Conservation (phyloP, 2,797 vertebrate genomes). For the Acanthornis magna region DNA sequence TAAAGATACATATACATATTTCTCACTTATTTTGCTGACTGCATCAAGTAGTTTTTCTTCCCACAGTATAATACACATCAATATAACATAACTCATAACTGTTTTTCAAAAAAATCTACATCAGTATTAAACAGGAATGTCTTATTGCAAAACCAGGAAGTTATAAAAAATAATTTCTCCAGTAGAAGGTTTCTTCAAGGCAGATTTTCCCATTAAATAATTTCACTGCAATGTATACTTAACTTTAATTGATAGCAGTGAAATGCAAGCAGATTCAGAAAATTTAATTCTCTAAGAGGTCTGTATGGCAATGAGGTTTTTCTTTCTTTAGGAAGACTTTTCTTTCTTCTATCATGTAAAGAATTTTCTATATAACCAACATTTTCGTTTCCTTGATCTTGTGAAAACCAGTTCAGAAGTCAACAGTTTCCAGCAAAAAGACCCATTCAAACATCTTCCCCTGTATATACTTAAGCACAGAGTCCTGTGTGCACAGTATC, state of each 20-base stretch:
- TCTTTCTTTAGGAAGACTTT: background rate
- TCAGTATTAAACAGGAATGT: background rate
- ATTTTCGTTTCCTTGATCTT: background rate
- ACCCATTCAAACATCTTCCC: background rate
- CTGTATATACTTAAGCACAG: background rate
- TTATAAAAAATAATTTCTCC: background rate
- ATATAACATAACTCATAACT: background rate
- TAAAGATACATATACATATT: background rate
- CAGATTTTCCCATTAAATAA: background rate
- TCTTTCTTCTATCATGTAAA: background rate
- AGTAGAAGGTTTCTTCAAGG: background rate
- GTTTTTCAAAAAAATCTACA: background rate
- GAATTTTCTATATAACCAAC: background rate
- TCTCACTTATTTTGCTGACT: background rate
- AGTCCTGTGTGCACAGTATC: background rate
- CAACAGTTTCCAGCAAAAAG: background rate
- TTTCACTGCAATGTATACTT: background rate
- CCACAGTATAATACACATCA: background rate
- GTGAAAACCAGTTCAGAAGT: background rate
- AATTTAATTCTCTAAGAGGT: background rate
- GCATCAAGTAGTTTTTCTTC: background rate
- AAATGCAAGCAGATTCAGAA: background rate
- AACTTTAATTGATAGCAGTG: background rate
- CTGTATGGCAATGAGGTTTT: background rate
- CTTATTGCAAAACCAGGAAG: background rate